Percentiles rank a stretch among this genome's conserved stretches.
Evolutionary conservation across 2,888 invertebrate genomes (phyloP).

Genomic region (Spodoptera littoralis): DNA sequence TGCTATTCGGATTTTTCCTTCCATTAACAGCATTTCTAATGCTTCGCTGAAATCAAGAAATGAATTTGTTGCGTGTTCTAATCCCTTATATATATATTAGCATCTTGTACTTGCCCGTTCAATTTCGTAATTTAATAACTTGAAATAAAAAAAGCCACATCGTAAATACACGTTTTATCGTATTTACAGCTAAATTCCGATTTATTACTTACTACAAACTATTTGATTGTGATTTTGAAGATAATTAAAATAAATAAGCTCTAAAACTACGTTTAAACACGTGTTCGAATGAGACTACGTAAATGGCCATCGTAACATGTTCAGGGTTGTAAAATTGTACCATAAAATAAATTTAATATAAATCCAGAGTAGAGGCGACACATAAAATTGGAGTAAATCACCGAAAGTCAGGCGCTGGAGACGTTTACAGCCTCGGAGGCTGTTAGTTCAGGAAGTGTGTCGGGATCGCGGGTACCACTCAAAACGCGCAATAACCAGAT

Average conservation of each 20-base stretch:
- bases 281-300: slow-evolving; percentile 67
- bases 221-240: background rate
- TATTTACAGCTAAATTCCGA: background rate
- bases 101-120: slow-evolving; percentile 30
- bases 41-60: slow-evolving; percentile 44
- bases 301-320: slow-evolving; percentile 78
- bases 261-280: slow-evolving; percentile 56
- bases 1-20: slow-evolving; percentile 53
- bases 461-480: slow-evolving; percentile 74
- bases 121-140: slow-evolving; percentile 1
- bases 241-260: slow-evolving; percentile 52
- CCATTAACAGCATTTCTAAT: slow-evolving; percentile 52
- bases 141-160: slow-evolving; percentile 14
- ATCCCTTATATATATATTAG: slow-evolving; percentile 15
- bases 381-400: slow-evolving; percentile 88
- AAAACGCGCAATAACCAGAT: slow-evolving; percentile 76
- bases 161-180: slow-evolving; percentile 4
- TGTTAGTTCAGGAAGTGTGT: slow-evolving; percentile 81
- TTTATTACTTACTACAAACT: background rate
- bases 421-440: slow-evolving; percentile 85
- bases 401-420: slow-evolving; percentile 85
- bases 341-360: slow-evolving; percentile 87
- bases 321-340: slow-evolving; percentile 82
- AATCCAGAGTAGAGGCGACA: slow-evolving; percentile 83
- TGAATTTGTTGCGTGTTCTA: slow-evolving; percentile 22